Evolutionary conservation across 92 coral and sea anemone genomes (phyloP), one percentile per base, ranked within the genome.

Genomic region (Siderastrea radians): DNA sequence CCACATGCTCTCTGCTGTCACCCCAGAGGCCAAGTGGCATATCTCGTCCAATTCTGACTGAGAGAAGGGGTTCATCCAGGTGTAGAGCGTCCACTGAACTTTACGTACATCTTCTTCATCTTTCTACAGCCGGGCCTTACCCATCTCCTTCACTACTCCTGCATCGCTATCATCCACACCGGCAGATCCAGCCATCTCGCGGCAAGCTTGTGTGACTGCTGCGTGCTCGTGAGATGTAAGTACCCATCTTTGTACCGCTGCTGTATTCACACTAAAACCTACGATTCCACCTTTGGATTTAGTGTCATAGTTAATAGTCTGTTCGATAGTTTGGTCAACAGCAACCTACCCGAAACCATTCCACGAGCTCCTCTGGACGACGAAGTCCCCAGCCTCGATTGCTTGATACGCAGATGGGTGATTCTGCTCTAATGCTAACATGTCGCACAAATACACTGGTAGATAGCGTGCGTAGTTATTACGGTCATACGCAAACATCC

Each of bases 151-250:
- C 16, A 77, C 64, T 43, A 68, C 62, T 16, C 85, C 85, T 48
- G 87, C 86, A 38, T 52, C 57, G 57, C 57, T 52, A 52, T 72
- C 63, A 68, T 87, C 87, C 15, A 68, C 68, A 43, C 7, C 17
- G 54, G 75, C 61, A 55, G 61, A n/a, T 69, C 91, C 89, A 87
- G 86, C 91, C 92, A 87, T 87, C 55, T 87, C 83, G 12, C 91
- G 91, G 72, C 91, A 91, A 80, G 88, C 89, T 72, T 80, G 85
- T 50, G 88, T 91, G 67, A 81, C 67, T 65, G 89, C 91, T 80
- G 91, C 93, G 16, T 75, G 91, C 19, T 90, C 91, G 71, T 90
- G 93, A 38, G 89, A 87, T 15, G 94, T 91, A 52, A 91, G 84
- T 58, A 91, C 53, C 94, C 94, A 91, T 75, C 91, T 51, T 13